phyloP scores from a whole-genome alignment of 2,888 invertebrate species.

The Polietes domitor region DNA sequence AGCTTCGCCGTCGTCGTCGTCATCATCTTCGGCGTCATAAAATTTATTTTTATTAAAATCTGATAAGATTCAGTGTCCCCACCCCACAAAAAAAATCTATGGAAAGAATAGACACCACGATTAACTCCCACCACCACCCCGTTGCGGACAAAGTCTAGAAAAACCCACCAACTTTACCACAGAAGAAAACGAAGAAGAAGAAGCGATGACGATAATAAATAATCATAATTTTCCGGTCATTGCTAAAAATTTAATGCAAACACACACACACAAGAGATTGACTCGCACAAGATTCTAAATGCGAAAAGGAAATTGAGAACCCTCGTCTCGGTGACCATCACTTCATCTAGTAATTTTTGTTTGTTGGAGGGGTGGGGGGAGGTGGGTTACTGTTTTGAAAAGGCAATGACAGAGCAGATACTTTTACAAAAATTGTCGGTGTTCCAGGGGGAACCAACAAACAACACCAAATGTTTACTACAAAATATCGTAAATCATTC shows the following conservation, averaged over 20 bases:
- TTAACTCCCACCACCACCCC: neutral
- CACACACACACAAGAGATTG: neutral
- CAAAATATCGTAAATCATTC: conserved; percentile 59
- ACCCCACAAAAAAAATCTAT: neutral
- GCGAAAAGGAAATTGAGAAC: conserved; percentile 65
- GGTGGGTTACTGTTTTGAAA: neutral
- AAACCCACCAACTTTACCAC: neutral
- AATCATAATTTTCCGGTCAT: conserved; percentile 79
- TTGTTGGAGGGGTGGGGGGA: neutral
- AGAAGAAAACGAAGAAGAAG: neutral
- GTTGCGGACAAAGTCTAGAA: conserved; percentile 10
- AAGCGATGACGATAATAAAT: conserved; percentile 66
- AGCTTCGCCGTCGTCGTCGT: no score
- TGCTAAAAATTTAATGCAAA: conserved; percentile 70
- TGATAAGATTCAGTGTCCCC: neutral
- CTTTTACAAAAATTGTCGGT: conserved; percentile 10
- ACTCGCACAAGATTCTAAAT: conserved; percentile 12
- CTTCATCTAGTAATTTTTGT: neutral
- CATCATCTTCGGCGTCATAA: neutral
- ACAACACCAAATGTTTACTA: conserved; percentile 42
- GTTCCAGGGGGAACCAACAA: neutral
- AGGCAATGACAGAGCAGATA: conserved; percentile 48
- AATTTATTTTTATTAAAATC: conserved; percentile 38
- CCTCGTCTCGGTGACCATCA: conserved; percentile 37
- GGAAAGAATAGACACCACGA: neutral